phyloP scores from a whole-genome alignment of 1,140 invertebrate genomes.

The Aphidius ervi region DNA sequence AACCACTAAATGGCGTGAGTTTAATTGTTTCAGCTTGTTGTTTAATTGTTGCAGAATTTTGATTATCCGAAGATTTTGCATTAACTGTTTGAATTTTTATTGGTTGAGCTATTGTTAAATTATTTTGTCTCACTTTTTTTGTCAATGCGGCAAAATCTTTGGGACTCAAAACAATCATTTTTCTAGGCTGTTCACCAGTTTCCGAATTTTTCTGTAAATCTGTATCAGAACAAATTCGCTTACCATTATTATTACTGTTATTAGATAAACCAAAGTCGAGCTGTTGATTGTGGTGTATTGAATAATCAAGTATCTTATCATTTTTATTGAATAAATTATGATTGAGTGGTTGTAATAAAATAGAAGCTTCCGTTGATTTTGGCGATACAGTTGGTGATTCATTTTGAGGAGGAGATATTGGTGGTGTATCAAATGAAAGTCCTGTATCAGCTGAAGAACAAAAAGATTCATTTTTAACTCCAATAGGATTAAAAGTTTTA shows the following conservation, averaged over 20 bases:
- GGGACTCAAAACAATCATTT: constrained; percentile 52
- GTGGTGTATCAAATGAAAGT: constrained; percentile 40
- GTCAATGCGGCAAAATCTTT: constrained; percentile 53
- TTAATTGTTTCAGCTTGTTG: not conserved
- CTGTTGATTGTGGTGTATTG: not conserved
- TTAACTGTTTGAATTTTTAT: constrained; percentile 36
- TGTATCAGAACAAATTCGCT: not conserved
- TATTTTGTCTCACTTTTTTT: constrained; percentile 44
- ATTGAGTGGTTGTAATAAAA: constrained; percentile 29
- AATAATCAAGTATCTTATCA: constrained; percentile 4
- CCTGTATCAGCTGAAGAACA: constrained; percentile 18
- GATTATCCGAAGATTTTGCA: constrained; percentile 20
- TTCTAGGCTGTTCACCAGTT: constrained; percentile 41
- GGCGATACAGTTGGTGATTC: constrained; percentile 36
- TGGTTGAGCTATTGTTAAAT: constrained; percentile 25
- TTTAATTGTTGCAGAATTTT: constrained; percentile 27
- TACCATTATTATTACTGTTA: not conserved
- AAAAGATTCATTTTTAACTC: not conserved
- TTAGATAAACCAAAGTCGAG: not conserved
- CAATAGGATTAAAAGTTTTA: constrained; percentile 16
- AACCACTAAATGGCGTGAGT: not conserved
- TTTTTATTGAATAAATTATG: constrained; percentile 29
- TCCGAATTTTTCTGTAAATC: not conserved
- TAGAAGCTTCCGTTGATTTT: constrained; percentile 22
- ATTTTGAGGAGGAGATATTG: constrained; percentile 42